Evolutionary conservation across 1,140 invertebrate species (phyloP).

Genomic region (Drosophila asahinai): DNA sequence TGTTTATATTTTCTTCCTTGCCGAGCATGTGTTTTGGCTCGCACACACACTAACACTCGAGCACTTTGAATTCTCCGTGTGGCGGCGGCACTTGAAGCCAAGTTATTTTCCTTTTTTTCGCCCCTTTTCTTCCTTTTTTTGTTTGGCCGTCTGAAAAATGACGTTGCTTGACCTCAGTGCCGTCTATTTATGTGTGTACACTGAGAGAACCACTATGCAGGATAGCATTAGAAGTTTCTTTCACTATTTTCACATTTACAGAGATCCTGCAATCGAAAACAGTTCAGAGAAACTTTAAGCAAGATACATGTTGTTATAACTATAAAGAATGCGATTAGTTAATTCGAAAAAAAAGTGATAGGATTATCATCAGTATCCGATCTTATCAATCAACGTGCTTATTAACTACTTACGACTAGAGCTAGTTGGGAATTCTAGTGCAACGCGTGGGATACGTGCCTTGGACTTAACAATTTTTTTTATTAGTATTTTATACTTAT

Average conservation of each 20-base stretch:
- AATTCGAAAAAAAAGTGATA: no score
- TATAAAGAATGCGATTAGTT: background rate
- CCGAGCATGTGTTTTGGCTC: slow-evolving; percentile 67
- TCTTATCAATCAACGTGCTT: no score
- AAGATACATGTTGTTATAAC: no score
- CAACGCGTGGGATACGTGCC: background rate
- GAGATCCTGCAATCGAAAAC: background rate
- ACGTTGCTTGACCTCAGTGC: slow-evolving; percentile 73
- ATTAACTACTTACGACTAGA: background rate
- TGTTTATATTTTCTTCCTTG: slow-evolving; percentile 76
- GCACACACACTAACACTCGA: slow-evolving; percentile 15
- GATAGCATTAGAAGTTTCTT: no score
- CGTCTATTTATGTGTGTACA: slow-evolving; percentile 26
- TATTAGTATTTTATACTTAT: background rate
- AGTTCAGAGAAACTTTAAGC: no score
- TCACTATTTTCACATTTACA: background rate
- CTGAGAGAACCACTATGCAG: background rate
- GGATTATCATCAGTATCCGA: no score
- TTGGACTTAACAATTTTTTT: no score
- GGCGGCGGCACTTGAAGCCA: slow-evolving; percentile 58
- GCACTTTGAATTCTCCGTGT: slow-evolving; percentile 30
- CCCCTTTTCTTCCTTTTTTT: slow-evolving; percentile 46
- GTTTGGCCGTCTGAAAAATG: slow-evolving; percentile 76
- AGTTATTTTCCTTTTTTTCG: slow-evolving; percentile 29
- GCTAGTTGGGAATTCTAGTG: background rate